Evolutionary conservation across 2,113 vertebrate genomes (phyloP), one percentile per base, ranked within the genome.

Genomic region (Coracopsis vasa): DNA sequence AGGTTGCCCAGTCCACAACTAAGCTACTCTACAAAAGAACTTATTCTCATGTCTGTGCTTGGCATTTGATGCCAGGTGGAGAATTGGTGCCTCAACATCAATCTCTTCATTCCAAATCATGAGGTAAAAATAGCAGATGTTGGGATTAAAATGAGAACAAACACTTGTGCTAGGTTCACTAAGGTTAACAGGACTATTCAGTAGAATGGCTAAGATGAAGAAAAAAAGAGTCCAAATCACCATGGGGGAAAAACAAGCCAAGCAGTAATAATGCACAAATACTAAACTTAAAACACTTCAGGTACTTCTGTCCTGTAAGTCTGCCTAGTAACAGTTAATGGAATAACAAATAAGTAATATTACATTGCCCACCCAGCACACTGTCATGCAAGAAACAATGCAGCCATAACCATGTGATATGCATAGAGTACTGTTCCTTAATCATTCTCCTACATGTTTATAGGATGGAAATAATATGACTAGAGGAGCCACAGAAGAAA

Each of bases 391-490:
- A 74, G 80, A 66, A 86, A 88, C 79, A 93, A 60, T 1, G 10
- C 31, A 93, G 48, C 78, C 83, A 58, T 27, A 53, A 89, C 61
- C 2, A 5, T 15, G 61, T 51, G 51, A 84, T 62, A 77, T 31
- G 47, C 92, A 86, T n/a, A 41, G 65, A 80, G 91, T 44, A 92
- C 69, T 84, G 72, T 78, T 84, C 64, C 65, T 84, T 88, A 74
- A 88, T 86, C 80, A 53, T 71, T 88, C 83, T 51, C 45, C 91
- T 89, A 74, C 81, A 94, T 72, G 61, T 94, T 96, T 94, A 92
- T 72, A 94, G 92, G 83, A 91, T 95, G 47, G 90, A 96, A 96
- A 95, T 82, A 94, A 70, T 54, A 88, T 66, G 92, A 83, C 82
- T 37, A 75, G 56, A 83, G 60, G 41, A 91, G 61, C 91, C 92